These are phyloP conservation scores for Tyria jacobaeae DNA, from an alignment of 2,888 invertebrate species.

Conservation along the genomic window DNA sequence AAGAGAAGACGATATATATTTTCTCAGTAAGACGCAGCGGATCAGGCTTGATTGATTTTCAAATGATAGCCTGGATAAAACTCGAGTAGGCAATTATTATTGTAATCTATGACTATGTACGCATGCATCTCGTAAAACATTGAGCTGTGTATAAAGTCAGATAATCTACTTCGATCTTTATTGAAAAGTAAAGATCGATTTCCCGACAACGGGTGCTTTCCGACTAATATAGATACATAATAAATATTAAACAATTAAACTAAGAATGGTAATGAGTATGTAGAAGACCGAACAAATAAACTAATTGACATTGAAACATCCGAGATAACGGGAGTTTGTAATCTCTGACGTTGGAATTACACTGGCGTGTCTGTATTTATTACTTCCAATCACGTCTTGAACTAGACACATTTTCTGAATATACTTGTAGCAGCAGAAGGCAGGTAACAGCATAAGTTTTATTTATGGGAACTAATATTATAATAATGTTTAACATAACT, in stretches of 20 bases:
- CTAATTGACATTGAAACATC: conserved; percentile 46
- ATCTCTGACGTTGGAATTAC: conserved; percentile 39
- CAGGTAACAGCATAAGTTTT: background rate
- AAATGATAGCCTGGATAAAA: conserved; percentile 64
- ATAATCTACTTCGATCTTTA: conserved; percentile 48
- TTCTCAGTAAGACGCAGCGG: conserved; percentile 57
- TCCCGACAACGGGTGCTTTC: conserved; percentile 36
- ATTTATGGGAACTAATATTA: background rate
- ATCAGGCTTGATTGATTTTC: conserved; percentile 71
- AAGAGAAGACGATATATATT: conserved; percentile 68
- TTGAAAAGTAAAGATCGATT: conserved; percentile 48
- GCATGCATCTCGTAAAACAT: conserved; percentile 45
- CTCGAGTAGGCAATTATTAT: conserved; percentile 53
- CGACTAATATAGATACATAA: conserved; percentile 37
- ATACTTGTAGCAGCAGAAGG: background rate
- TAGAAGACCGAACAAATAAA: conserved; percentile 35
- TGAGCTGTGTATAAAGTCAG: conserved; percentile 38
- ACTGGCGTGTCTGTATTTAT: conserved; percentile 38
- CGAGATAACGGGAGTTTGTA: conserved; percentile 40
- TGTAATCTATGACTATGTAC: conserved; percentile 44
- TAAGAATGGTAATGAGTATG: conserved; percentile 38
- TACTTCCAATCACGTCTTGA: conserved; percentile 20
- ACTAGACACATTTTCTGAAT: background rate
- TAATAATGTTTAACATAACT: no score
- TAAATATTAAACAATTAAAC: conserved; percentile 36